phyloP scores from a whole-genome alignment of 2,888 invertebrate genomes.

The Andrena hattorfiana region DNA sequence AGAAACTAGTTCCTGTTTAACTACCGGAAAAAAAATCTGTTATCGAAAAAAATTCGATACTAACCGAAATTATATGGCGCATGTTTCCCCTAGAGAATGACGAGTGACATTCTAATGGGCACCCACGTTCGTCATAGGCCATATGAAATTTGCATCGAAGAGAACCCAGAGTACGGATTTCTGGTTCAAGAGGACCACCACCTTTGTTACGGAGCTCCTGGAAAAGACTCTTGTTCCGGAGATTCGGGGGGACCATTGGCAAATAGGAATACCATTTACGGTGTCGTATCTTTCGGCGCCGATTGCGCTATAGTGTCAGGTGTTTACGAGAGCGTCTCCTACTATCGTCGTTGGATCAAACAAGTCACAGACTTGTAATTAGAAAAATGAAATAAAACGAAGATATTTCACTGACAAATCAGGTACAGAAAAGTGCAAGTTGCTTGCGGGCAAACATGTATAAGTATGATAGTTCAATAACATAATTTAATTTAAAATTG shows the following conservation, averaged over 20 bases:
- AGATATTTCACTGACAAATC: neutral
- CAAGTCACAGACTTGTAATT: conserved; percentile 37
- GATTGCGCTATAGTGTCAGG: conserved; percentile 70
- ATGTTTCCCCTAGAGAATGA: conserved; percentile 11
- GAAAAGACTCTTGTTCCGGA: conserved; percentile 72
- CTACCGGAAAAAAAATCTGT: no score
- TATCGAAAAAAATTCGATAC: no score
- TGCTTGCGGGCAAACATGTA: no score
- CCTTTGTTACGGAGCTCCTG: conserved; percentile 69
- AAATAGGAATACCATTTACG: conserved; percentile 64
- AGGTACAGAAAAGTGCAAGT: neutral
- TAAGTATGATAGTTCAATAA: no score
- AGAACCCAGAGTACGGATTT: conserved; percentile 43
- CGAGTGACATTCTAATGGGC: conserved; percentile 44
- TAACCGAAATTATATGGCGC: neutral
- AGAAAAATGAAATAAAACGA: neutral
- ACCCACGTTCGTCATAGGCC: conserved; percentile 50
- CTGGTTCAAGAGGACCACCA: conserved; percentile 60
- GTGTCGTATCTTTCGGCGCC: conserved; percentile 75
- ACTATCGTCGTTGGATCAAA: conserved; percentile 72
- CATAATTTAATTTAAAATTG: no score
- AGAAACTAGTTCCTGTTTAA: no score
- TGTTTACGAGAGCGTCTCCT: conserved; percentile 69
- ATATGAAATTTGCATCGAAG: conserved; percentile 57
- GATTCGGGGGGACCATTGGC: conserved; percentile 77